Base-by-base conservation (phyloP, 2,888 invertebrate genomes). In the Coenonympha glycerion region DNA sequence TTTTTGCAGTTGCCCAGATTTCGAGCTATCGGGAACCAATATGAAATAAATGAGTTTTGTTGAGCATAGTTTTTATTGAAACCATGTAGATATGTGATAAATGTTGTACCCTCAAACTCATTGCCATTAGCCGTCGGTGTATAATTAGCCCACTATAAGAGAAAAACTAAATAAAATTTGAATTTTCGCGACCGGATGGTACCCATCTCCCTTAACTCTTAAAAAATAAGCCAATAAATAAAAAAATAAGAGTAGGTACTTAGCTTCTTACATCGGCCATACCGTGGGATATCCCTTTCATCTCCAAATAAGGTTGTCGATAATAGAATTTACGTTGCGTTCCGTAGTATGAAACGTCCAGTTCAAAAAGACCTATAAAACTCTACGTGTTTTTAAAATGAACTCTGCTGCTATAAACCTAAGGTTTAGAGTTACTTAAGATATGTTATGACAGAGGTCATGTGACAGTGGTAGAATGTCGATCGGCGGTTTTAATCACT, bases 311-410 rank as follows among this genome's bases (percentile, higher is more conserved):
- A 60, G 72, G 56, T 60, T 44, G 48, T 51, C 59, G 58, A 69
- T 66, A 55, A 59, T 62, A 68, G 69, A 72, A 73, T 73, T 73
- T 76, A 76, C 76, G 73, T 68, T 63, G 72, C 71, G 70, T 76
- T 63, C 75, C 76, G 62, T 76, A 76, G 76, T 76, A 76, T 59
- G 64, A 62, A 61, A 56, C 58, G 49, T 55, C 71, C 66, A 68
- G 41, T 24, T 6, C 21, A 33, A 34, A 6, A 39, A n/a, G 30
- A 49, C 8, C 49, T 13, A 13, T 22, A 18, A 8, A 34, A 45
- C 42, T 16, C 24, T 13, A 13, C 6, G 11, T 19, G 22, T 16
- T 1, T 3, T 6, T 19, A 44, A 58, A 45, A 9, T 26, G n/a
- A 30, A 36, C 37, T 22, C 40, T 53, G 13, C 2, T 1, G 1